Evolutionary conservation across 1,140 invertebrate genomes (phyloP).

Genomic region (Bombus cullumanus): DNA sequence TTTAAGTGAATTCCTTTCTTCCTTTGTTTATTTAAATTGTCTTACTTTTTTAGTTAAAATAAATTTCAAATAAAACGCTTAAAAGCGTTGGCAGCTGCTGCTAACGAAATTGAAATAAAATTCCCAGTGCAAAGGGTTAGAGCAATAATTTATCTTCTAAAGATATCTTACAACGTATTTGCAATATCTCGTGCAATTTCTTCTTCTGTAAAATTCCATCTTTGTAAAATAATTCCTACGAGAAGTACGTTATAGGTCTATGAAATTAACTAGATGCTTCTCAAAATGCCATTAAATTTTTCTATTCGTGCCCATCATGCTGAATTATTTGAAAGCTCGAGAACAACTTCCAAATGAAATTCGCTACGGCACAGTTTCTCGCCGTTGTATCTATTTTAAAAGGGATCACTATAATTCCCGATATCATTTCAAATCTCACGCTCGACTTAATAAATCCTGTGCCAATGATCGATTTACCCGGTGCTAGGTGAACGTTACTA

Average conservation of each 20-base stretch:
- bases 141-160: no score
- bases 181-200: neutral
- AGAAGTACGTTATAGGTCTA: neutral
- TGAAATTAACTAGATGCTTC: neutral
- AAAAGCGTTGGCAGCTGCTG: no score
- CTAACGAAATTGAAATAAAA: no score
- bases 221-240: neutral
- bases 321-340: no score
- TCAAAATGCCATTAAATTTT: neutral
- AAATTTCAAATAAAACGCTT: no score
- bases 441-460: slow-evolving; percentile 35
- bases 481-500: slow-evolving; percentile 64
- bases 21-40: no score
- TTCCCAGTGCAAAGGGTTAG: no score
- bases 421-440: neutral
- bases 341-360: neutral
- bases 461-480: slow-evolving; percentile 58
- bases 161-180: no score
- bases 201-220: neutral
- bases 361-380: neutral
- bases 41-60: no score
- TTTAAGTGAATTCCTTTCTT: no score
- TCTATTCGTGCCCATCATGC: neutral
- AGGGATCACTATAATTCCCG: neutral
- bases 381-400: neutral